Evolutionary conservation across 2,888 invertebrate species (phyloP), one percentile per base, ranked within the genome.

Genomic region (Gastracanthus pulcherrimus): DNA sequence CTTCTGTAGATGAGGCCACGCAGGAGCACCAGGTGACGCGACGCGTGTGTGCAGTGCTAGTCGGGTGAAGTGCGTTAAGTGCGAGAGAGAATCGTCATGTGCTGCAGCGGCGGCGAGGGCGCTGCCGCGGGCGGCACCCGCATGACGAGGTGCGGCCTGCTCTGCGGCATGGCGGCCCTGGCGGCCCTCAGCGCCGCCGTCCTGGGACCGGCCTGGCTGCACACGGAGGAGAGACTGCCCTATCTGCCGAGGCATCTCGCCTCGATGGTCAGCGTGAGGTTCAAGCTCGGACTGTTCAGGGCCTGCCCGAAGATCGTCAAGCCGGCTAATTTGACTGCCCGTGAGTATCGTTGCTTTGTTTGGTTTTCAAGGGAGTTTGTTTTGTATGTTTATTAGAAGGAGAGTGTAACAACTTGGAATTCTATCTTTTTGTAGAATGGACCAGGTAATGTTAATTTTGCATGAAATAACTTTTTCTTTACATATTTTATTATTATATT

Each of bases 201-300:
- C 48, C 83, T 91, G 58, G 91, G 91, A n/a, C 91, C 91, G 13
- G 90, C 90, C 26, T 91, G 91, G 91, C 88, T 91, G 55, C 90
- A 90, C 82, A 91, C 91, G 58, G 91, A 91, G 80, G 91, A 91
- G 81, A 88, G 88, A 82, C 38, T 83, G 31, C 89, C n/a, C 85
- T 82, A 88, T 60, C 76, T 89, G 51, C 86, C 89, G 3, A 87
- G 87, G 29, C 89, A 87, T 70, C 82, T 87, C 23, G 85, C 87
- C 11, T 84, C 86, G 41, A 81, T 85, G n/a, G 88, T 90, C 79
- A 91, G 87, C 76, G 91, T 91, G 11, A 87, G 78, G 62, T 91
- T 91, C 87, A 90, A 90, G 82, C 87, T 91, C 26, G 91, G 91
- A 2, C 88, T 91, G 62, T 91, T 91, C 85, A 88, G 88, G 82